Base-by-base conservation (phyloP, 1,140 invertebrate species). In the Drosophila equinoxialis region DNA sequence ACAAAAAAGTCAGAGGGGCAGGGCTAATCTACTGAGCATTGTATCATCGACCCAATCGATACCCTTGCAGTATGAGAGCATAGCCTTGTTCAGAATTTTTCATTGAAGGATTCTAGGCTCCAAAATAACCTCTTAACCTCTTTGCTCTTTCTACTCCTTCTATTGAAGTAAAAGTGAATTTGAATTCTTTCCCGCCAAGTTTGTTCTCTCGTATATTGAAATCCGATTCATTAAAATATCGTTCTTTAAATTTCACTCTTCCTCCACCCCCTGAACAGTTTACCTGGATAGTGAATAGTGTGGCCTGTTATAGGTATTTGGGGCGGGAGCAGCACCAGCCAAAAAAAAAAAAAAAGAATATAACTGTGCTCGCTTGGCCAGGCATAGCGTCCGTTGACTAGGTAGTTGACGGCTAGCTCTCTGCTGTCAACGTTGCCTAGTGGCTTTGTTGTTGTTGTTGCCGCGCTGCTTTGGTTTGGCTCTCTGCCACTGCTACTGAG, bases 291-390 rank as follows among this genome's bases (percentile, higher is more conserved):
- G 17, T 17, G n/a, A n/a, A n/a, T n/a, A n/a, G n/a, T n/a, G n/a
- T n/a, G 17, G 23, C 3, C 30, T 30, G 30, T 30, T 30, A 1
- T 30, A 6, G 30, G 5, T 30, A 6, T 6, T 3, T 30, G 30
- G 30, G 26, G 41, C 69, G 37, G 58, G 37, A 55, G 58, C 74
- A 70, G 65, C 45, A 55, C 51, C 68, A 76, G 65, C 45, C 64
- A 68, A 87, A 37, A 76, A 30, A 30, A 26, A 26, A 26, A 30
- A 30, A n/a, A n/a, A n/a, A 6, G 30, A 30, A 84, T 84, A 87
- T 89, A 87, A 86, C 83, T 86, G 83, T 87, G 84, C 87, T 86
- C 87, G 83, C 76, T 82, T 79, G 83, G 65, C 83, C 82, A 86
- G 58, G 74, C 77, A 79, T 77, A 73, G 69, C 74, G 81, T 60